These are phyloP conservation scores for Phorcus lineatus DNA, from an alignment of 2,888 invertebrate species.

Conservation along the genomic window DNA sequence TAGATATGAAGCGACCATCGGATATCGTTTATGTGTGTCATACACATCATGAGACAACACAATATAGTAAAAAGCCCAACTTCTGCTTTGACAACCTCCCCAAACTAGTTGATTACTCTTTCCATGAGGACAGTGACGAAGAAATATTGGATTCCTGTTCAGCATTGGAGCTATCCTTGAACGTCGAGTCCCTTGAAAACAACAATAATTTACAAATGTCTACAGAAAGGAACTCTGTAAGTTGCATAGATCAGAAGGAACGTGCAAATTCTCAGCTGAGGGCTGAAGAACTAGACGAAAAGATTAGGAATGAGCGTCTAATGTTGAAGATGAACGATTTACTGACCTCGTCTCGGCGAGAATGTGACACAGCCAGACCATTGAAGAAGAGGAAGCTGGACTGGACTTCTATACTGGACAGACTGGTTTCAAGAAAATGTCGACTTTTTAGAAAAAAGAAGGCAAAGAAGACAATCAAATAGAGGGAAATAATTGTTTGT, in stretches of 20 bases:
- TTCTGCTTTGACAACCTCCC: not conserved
- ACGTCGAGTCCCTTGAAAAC: too few relatives aligned
- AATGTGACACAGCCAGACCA: not conserved
- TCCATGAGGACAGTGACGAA: not conserved
- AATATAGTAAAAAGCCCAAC: not conserved
- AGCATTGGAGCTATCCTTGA: too few relatives aligned
- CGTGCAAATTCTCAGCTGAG: not conserved
- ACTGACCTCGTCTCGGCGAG: not conserved
- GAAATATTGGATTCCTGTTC: not conserved
- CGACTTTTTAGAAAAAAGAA: too few relatives aligned
- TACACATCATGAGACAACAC: not conserved
- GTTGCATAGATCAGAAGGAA: not conserved
- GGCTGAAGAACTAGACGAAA: not conserved
- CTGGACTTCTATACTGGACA: not conserved
- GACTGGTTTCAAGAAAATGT: not conserved
- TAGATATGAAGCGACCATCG: not conserved
- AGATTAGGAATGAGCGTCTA: not conserved
- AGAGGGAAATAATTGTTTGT: too few relatives aligned
- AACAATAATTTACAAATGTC: not conserved
- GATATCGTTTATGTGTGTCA: not conserved
- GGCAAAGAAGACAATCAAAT: too few relatives aligned
- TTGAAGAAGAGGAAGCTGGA: not conserved
- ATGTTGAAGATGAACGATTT: not conserved
- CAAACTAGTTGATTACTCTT: not conserved
- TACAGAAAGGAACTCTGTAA: not conserved